Conservation (phyloP, 2,797 vertebrate genomes). For the Xenops minutus region DNA sequence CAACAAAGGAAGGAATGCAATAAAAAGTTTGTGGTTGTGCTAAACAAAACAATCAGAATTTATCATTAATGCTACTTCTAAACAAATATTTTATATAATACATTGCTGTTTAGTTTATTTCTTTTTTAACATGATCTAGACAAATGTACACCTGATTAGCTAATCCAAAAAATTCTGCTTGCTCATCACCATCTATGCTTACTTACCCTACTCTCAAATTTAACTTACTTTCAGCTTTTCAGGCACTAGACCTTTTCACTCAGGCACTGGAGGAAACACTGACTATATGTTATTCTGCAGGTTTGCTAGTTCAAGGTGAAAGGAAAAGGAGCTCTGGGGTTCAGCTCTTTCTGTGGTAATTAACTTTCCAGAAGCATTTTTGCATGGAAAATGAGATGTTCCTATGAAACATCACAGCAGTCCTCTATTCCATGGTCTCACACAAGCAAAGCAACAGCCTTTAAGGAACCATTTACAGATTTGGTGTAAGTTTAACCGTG, state of each 20-base stretch:
- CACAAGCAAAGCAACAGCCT: not conserved
- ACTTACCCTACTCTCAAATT: not conserved
- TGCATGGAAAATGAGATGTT: not conserved
- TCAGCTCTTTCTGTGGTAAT: not conserved
- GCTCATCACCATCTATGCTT: not conserved
- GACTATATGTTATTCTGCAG: not conserved
- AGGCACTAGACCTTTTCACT: not conserved
- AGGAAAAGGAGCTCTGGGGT: not conserved
- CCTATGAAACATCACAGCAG: not conserved
- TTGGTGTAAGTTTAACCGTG: accelerated
- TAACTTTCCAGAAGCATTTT: not conserved
- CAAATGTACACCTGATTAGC: not conserved
- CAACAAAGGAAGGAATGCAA: not conserved
- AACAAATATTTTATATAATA: not conserved
- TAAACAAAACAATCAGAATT: not conserved
- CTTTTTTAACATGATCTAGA: not conserved
- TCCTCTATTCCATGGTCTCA: not conserved
- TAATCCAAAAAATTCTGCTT: not conserved
- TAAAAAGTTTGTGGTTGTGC: not conserved
- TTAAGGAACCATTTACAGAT: not conserved
- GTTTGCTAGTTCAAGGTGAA: not conserved
- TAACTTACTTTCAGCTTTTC: not conserved
- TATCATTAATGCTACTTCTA: not conserved
- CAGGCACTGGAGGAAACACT: not conserved
- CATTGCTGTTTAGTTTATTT: not conserved